Conservation (phyloP, 1,140 invertebrate genomes). For the Zophobas morio region DNA sequence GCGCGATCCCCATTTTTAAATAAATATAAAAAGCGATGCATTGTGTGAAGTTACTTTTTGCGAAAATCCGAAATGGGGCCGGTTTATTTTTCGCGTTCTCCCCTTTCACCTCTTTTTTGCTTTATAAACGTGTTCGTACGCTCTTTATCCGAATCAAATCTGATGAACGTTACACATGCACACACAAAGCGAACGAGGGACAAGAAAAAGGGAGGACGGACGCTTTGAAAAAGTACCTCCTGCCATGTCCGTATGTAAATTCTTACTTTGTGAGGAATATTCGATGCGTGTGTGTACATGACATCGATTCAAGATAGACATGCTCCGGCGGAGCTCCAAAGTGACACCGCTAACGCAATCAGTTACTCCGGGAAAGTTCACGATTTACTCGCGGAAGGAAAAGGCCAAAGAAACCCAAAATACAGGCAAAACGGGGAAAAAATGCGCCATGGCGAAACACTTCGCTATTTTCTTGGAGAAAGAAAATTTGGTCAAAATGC, state of each 20-base stretch:
- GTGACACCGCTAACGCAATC: constrained; percentile 38
- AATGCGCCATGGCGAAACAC: too few species aligned
- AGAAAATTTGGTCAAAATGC: too few species aligned
- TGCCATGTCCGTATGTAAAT: constrained; percentile 32
- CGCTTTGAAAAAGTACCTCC: constrained; percentile 4
- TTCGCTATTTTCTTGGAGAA: too few species aligned
- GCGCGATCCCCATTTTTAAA: constrained; percentile 15
- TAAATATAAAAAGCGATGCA: constrained; percentile 12
- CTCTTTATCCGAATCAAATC: constrained; percentile 20
- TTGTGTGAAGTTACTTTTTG: not conserved
- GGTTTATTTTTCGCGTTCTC: constrained; percentile 18
- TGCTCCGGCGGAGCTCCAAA: constrained; percentile 20
- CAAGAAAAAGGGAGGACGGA: constrained; percentile 6
- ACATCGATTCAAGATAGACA: constrained; percentile 31
- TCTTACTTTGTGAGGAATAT: constrained; percentile 34
- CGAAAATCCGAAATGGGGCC: constrained; percentile 1
- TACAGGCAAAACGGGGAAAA: too few species aligned
- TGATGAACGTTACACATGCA: constrained; percentile 22
- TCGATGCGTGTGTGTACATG: constrained; percentile 34
- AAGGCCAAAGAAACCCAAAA: too few species aligned
- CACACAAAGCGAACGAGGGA: not conserved
- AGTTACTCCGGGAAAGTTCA: constrained; percentile 35
- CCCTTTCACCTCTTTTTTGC: constrained; percentile 14
- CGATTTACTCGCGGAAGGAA: constrained; percentile 4
- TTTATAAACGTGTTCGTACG: constrained; percentile 25